A percentile compares a stretch with the other conserved stretches of the same genome.
Evolutionary conservation across 2,888 invertebrate species (phyloP).

Genomic region (Luperina nickerlii): DNA sequence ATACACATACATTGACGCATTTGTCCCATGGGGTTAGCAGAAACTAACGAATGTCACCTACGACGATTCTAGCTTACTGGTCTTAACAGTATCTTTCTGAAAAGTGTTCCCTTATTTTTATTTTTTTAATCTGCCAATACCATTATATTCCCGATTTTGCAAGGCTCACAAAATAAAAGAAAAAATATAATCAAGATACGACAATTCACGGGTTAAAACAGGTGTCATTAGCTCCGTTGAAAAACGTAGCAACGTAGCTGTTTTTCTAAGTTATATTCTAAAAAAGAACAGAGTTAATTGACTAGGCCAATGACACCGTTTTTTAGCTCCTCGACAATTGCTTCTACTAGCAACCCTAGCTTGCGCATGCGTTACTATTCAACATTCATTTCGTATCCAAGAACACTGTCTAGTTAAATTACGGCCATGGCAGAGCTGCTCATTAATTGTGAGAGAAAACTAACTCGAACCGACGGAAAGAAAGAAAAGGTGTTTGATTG

Average conservation of each 20-base stretch:
- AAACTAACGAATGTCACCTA: neutral
- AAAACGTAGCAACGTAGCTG: neutral
- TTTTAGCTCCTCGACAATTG: neutral
- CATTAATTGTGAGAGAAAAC: constrained; percentile 61
- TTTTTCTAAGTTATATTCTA: neutral
- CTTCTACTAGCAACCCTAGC: constrained; percentile 39
- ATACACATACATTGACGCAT: neutral
- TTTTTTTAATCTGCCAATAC: neutral
- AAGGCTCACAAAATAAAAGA: neutral
- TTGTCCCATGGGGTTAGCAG: neutral
- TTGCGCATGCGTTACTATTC: constrained; percentile 46
- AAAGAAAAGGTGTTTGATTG: constrained; percentile 57
- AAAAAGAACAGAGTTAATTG: neutral
- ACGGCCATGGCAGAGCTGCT: constrained; percentile 23
- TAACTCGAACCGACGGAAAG: constrained; percentile 49
- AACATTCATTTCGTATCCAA: constrained; percentile 44
- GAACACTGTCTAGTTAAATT: constrained; percentile 38
- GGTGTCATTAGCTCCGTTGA: neutral
- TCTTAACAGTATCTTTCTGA: neutral
- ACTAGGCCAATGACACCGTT: neutral
- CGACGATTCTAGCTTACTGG: neutral
- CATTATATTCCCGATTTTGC: neutral
- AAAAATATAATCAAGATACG: neutral
- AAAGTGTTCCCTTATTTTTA: neutral
- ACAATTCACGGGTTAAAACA: neutral